Evolutionary conservation across 1,140 invertebrate species (phyloP).

Genomic region (Asobara japonica): DNA sequence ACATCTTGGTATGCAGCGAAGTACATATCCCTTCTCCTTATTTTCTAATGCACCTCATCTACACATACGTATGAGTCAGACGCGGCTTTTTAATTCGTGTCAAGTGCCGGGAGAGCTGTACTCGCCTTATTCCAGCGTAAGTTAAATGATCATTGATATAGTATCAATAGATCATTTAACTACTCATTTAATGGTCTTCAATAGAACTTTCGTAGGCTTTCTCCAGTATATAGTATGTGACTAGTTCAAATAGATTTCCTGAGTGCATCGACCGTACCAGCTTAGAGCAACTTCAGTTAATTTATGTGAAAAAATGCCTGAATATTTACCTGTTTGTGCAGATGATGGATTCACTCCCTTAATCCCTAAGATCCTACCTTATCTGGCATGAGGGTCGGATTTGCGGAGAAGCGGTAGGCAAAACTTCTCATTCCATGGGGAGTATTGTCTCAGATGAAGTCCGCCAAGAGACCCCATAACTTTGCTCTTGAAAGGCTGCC

Average conservation of each 20-base stretch:
- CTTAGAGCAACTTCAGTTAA: too few species aligned
- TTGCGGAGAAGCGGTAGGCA: constrained; percentile 85
- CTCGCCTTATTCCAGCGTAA: too few species aligned
- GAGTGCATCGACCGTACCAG: too few species aligned
- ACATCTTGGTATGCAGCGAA: constrained; percentile 7
- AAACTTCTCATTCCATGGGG: constrained; percentile 98
- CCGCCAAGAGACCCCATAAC: constrained; percentile 90
- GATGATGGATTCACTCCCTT: constrained; percentile 61
- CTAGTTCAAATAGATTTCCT: too few species aligned
- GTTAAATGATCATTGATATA: too few species aligned
- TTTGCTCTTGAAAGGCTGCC: constrained; percentile 94
- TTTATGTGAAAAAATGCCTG: too few species aligned
- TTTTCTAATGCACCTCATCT: neutral
- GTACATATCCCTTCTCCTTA: neutral
- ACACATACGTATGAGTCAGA: neutral
- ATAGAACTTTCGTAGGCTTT: too few species aligned
- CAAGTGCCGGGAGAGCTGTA: too few species aligned
- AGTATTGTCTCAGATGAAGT: constrained; percentile 99
- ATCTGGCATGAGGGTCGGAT: constrained; percentile 89
- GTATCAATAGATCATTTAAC: too few species aligned
- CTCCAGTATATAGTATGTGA: too few species aligned
- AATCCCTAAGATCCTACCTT: constrained; percentile 93
- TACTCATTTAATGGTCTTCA: too few species aligned
- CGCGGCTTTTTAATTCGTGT: constrained; percentile 1
- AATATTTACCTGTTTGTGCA: neutral